Evolutionary conservation across 2,797 vertebrate genomes (phyloP).

Genomic region (Amblyraja radiata): DNA sequence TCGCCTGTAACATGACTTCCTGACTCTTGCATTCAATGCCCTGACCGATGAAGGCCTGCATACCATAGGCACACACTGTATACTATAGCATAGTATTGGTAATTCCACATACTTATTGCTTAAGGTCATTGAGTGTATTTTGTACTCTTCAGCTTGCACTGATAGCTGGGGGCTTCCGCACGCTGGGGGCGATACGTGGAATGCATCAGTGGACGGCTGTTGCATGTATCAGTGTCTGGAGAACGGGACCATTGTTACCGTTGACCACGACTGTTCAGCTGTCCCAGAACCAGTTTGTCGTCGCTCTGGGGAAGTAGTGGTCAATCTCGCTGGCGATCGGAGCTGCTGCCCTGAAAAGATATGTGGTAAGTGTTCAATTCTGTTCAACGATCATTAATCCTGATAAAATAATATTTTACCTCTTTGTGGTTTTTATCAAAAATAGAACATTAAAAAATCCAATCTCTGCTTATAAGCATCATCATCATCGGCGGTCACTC

Average conservation of each 20-base stretch:
- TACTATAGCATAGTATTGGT: too few species aligned
- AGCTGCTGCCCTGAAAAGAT: slow-evolving; percentile 78
- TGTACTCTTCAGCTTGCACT: slow-evolving; percentile 70
- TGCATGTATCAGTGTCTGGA: slow-evolving; percentile 80
- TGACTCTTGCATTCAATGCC: too few species aligned
- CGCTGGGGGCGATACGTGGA: slow-evolving; percentile 81
- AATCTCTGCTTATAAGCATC: too few species aligned
- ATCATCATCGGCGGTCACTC: too few species aligned
- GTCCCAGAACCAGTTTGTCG: slow-evolving; percentile 56
- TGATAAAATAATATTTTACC: neutral
- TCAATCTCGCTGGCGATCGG: slow-evolving; percentile 68
- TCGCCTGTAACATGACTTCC: too few species aligned
- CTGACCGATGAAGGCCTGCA: too few species aligned
- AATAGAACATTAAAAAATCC: too few species aligned
- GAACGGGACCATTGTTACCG: slow-evolving; percentile 68
- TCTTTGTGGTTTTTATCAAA: too few species aligned
- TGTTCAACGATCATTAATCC: neutral
- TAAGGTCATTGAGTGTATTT: neutral
- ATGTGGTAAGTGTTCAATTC: slow-evolving; percentile 66
- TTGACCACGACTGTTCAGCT: slow-evolving; percentile 73
- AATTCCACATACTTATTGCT: neutral
- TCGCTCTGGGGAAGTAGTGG: slow-evolving; percentile 68
- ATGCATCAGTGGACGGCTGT: slow-evolving; percentile 74
- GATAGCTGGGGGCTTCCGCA: slow-evolving; percentile 74
- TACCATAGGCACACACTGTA: too few species aligned